phyloP scores from a whole-genome alignment of 64 coral and sea anemone genomes.

The Hydrozoanthus tunicans region DNA sequence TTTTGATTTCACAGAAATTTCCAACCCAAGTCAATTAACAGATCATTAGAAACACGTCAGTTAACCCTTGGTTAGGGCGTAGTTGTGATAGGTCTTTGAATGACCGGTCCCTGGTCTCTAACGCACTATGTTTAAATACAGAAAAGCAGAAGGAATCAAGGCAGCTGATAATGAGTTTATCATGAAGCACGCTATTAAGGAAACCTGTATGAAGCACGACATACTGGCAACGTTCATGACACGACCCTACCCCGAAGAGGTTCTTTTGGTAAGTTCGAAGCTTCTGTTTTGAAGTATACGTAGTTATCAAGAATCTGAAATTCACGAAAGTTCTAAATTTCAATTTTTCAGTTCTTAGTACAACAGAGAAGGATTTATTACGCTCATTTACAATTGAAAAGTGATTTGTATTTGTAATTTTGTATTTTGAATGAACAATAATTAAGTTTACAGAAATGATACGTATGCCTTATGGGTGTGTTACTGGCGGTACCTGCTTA shows the following conservation, averaged over 20 bases:
- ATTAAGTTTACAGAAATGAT: no score
- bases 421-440: no score
- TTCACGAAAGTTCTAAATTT: background rate
- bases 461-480: no score
- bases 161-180: constrained; percentile 30
- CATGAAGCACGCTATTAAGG: constrained; percentile 29
- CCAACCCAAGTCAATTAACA: no score
- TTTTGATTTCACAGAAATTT: no score
- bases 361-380: no score
- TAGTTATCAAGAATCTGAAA: background rate
- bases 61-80: no score
- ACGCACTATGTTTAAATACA: background rate
- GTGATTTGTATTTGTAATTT: no score
- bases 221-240: constrained; percentile 35
- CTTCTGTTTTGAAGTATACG: background rate
- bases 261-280: background rate
- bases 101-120: background rate
- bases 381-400: no score
- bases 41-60: no score
- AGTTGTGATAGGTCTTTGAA: no score
- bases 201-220: constrained; percentile 11
- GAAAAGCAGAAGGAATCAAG: constrained; percentile 31
- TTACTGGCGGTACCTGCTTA: no score
- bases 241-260: background rate
- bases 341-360: background rate